phyloP scores from a whole-genome alignment of 1,140 invertebrate genomes.

The Atta cephalotes region DNA sequence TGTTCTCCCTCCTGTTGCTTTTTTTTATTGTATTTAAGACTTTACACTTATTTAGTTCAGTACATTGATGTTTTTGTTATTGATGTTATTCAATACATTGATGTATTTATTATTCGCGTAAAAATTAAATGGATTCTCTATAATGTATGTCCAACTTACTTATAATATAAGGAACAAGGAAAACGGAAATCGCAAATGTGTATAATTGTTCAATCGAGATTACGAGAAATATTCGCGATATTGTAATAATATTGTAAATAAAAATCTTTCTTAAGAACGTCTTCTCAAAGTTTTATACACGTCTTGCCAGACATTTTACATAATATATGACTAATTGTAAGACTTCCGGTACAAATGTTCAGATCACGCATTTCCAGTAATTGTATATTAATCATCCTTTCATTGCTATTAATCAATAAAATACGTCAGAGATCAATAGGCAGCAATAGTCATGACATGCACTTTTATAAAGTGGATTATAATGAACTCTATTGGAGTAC shows the following conservation, averaged over 20 bases:
- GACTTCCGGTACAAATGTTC: background rate
- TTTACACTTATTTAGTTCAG: no score
- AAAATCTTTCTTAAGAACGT: background rate
- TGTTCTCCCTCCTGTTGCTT: no score
- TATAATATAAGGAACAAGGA: no score
- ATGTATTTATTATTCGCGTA: background rate
- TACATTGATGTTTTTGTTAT: no score
- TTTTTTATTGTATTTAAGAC: no score
- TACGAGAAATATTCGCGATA: background rate
- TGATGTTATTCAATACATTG: no score
- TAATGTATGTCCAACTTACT: background rate
- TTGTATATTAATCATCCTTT: background rate
- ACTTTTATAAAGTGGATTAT: background rate
- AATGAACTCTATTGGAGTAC: background rate
- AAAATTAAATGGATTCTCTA: constrained; percentile 3
- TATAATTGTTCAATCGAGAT: constrained; percentile 22
- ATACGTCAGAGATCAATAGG: background rate
- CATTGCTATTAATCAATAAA: background rate
- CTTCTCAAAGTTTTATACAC: background rate
- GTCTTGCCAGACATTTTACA: no score
- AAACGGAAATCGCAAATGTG: background rate
- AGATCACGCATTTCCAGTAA: background rate
- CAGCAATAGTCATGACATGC: background rate
- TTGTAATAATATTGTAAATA: background rate
- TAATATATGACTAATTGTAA: background rate